Conservation (phyloP, 2,113 vertebrate species). For the Elephas maximus region DNA sequence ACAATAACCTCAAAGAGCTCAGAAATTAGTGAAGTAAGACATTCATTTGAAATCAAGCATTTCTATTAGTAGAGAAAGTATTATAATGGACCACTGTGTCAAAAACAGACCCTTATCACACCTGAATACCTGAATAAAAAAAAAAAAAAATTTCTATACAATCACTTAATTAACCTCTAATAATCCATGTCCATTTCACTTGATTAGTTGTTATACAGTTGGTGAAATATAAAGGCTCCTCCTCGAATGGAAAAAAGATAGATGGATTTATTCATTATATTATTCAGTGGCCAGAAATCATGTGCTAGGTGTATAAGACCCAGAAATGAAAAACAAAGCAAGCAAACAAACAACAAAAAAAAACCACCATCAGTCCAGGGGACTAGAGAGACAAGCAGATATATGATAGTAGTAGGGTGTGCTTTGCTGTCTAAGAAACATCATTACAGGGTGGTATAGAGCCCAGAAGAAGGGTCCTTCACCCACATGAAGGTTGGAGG, state of each 20-base stretch:
- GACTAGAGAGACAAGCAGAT: neutral
- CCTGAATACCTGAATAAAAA: neutral
- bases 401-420: neutral
- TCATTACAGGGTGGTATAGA: too few species aligned
- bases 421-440: neutral
- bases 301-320: neutral
- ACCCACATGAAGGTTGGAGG: fast-evolving
- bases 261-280: neutral
- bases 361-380: too few species aligned
- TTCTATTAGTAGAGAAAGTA: neutral
- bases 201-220: neutral
- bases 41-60: neutral
- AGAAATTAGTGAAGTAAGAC: neutral
- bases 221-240: neutral
- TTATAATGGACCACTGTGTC: neutral
- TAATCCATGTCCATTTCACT: neutral
- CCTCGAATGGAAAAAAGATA: neutral
- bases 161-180: neutral
- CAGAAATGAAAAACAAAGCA: neutral
- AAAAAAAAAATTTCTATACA: too few species aligned
- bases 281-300: neutral
- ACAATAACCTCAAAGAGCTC: neutral
- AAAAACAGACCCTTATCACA: neutral
- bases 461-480: neutral
- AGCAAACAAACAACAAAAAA: neutral